These are phyloP conservation scores for Saccostrea cuccullata DNA, from an alignment of 1,140 invertebrate genomes.

Conservation along the genomic window DNA sequence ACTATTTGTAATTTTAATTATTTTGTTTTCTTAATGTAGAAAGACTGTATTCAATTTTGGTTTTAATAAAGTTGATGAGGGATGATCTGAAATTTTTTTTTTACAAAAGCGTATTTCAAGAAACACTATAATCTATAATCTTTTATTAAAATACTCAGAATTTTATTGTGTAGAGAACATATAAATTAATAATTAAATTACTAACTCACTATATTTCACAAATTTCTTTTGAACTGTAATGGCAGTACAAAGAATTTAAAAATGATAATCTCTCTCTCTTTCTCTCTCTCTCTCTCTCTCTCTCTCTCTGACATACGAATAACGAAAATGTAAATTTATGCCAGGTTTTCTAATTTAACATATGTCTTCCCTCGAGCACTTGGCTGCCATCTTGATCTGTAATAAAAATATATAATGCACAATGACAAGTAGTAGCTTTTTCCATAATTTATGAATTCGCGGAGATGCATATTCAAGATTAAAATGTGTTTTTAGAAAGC, in stretches of 20 bases:
- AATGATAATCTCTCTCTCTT: neutral
- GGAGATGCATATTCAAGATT: neutral
- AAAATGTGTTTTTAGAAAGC: neutral
- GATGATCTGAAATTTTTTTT: too few species aligned
- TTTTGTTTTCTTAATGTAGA: too few species aligned
- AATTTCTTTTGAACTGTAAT: neutral
- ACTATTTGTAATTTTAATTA: neutral
- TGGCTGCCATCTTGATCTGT: neutral
- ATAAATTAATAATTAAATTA: too few species aligned
- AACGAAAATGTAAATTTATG: constrained; percentile 9
- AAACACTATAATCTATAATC: too few species aligned
- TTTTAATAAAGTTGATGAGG: too few species aligned
- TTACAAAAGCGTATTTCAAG: too few species aligned
- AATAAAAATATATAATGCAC: neutral
- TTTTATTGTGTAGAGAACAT: too few species aligned
- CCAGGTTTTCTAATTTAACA: neutral
- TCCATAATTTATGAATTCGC: neutral
- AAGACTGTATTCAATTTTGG: too few species aligned
- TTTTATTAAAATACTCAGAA: too few species aligned
- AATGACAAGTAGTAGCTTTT: neutral
- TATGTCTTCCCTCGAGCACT: neutral
- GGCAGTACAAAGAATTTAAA: neutral
- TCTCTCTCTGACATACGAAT: constrained; percentile 13
- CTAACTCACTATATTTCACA: too few species aligned
- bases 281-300: constrained; percentile 27